A percentile compares a stretch with the other conserved stretches of the same genome.
Evolutionary conservation across 2,888 invertebrate genomes (phyloP).

Genomic region (Drosophila anomalipes): DNA sequence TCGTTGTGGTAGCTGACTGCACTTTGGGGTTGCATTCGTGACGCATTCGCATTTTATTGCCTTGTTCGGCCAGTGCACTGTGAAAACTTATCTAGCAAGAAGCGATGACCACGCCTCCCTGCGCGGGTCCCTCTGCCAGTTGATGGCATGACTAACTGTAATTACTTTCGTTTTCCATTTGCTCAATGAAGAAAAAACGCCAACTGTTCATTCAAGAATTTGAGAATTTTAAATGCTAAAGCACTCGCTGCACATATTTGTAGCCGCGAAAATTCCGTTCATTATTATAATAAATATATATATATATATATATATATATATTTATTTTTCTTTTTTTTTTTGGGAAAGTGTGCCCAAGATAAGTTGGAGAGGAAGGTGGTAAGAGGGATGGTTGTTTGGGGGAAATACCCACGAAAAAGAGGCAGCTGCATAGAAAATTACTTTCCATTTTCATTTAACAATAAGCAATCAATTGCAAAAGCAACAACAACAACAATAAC

Average conservation of each 20-base stretch:
- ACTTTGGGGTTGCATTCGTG: constrained; percentile 47
- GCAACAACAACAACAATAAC: constrained; percentile 26
- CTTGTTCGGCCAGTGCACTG: constrained; percentile 25
- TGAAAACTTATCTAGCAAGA: constrained; percentile 36
- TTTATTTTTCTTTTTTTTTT: constrained; percentile 24
- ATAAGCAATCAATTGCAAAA: constrained; percentile 76
- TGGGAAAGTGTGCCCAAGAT: constrained; percentile 41
- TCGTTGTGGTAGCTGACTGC: constrained; percentile 21
- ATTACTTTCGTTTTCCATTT: constrained; percentile 76
- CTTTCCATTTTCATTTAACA: constrained; percentile 81
- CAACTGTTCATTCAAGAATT: constrained; percentile 43
- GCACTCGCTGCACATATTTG: constrained; percentile 11
- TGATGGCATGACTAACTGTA: constrained; percentile 63
- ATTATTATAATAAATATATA: constrained; percentile 13
- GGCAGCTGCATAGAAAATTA: constrained; percentile 71
- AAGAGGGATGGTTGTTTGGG: constrained; percentile 3
- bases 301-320: not conserved
- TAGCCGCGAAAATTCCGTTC: constrained; percentile 28
- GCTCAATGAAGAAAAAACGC: constrained; percentile 42
- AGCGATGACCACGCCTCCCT: not conserved
- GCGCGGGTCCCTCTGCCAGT: constrained; percentile 4
- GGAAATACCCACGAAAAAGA: constrained; percentile 41
- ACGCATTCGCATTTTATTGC: constrained; percentile 40
- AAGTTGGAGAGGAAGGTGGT: not conserved
- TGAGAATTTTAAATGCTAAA: constrained; percentile 27